Conservation (phyloP, 2,888 invertebrate species). For the Criorhina ranunculi region DNA sequence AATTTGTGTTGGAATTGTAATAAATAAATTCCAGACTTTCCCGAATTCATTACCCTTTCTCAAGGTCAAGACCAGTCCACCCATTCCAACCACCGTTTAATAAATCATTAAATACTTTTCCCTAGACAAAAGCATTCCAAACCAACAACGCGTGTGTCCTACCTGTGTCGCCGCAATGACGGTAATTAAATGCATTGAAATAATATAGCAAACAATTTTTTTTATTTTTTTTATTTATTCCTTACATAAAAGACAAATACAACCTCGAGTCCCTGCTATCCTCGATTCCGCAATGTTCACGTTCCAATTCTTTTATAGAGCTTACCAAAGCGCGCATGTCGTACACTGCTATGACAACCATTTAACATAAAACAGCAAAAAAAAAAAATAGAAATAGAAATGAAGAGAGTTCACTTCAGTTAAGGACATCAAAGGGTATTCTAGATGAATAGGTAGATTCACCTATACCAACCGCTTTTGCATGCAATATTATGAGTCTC, state of each 20-base stretch:
- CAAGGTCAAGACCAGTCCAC: constrained; percentile 8
- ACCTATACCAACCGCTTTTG: constrained; percentile 28
- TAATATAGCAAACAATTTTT: constrained; percentile 26
- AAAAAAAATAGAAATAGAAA: background rate
- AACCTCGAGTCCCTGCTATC: background rate
- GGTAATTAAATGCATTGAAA: constrained; percentile 44
- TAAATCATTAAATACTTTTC: constrained; percentile 7
- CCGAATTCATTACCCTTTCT: background rate
- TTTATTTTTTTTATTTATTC: too few relatives aligned
- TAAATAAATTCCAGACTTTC: constrained; percentile 10
- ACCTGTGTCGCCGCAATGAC: constrained; percentile 24
- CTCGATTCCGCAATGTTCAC: constrained; percentile 26
- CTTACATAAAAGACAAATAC: constrained; percentile 19
- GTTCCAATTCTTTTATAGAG: constrained; percentile 45
- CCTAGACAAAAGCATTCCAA: constrained; percentile 17
- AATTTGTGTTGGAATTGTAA: background rate
- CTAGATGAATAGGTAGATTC: constrained; percentile 49
- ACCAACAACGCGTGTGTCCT: constrained; percentile 6
- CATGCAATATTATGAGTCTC: constrained; percentile 22
- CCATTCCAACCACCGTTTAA: background rate
- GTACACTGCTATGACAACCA: constrained; percentile 4
- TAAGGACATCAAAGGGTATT: constrained; percentile 64
- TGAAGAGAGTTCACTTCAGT: constrained; percentile 42
- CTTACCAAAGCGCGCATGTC: constrained; percentile 47
- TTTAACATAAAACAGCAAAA: constrained; percentile 18